A percentile compares a stretch with the other conserved stretches of the same genome.
Evolutionary conservation across 1,140 invertebrate genomes (phyloP).

Genomic region (Leptestheria dahalacensis): DNA sequence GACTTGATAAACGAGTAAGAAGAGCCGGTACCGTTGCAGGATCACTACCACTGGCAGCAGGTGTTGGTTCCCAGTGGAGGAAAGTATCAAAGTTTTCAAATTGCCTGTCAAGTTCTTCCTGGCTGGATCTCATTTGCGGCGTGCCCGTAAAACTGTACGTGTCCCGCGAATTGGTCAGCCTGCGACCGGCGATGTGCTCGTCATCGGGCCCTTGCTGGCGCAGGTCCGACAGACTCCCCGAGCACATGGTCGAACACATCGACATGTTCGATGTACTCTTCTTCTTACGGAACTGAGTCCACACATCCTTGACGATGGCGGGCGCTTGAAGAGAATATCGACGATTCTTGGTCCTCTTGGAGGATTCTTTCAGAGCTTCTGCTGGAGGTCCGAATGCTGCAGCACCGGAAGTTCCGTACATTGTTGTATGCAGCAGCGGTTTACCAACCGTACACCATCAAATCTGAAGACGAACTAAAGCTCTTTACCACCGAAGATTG

Average conservation of each 20-base stretch:
- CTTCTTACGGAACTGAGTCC: neutral
- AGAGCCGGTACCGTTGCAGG: neutral
- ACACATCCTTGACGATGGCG: neutral
- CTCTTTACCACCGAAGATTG: too few relatives aligned
- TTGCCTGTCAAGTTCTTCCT: neutral
- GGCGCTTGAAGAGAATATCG: neutral
- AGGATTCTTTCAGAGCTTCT: neutral
- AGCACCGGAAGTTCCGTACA: neutral
- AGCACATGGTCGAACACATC: neutral
- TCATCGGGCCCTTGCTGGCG: neutral
- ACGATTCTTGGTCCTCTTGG: neutral
- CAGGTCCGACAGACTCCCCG: neutral
- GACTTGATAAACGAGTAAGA: too few relatives aligned
- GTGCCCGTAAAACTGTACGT: neutral
- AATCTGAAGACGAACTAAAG: too few relatives aligned
- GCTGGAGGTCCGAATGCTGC: neutral
- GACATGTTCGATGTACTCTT: neutral
- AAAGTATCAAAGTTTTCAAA: constrained; percentile 8
- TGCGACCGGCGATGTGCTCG: neutral
- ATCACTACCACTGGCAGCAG: neutral
- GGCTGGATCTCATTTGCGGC: neutral
- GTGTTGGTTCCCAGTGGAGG: neutral
- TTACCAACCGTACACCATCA: too few relatives aligned
- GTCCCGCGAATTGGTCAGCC: neutral
- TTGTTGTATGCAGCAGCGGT: too few relatives aligned